These are phyloP conservation scores for Silurus lanzhouensis DNA, from an alignment of 2,797 vertebrate species.

Conservation along the genomic window DNA sequence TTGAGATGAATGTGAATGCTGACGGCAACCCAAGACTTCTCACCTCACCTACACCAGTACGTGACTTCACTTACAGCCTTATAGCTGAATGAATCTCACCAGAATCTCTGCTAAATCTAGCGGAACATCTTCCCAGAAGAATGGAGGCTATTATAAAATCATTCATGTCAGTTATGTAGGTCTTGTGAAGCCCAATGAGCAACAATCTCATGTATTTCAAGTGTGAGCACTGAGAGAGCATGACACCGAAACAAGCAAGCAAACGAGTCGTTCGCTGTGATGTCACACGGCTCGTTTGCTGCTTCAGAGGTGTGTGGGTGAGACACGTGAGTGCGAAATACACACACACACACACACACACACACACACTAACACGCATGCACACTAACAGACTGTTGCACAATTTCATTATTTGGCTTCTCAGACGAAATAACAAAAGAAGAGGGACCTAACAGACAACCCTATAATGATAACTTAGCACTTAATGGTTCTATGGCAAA, in stretches of 20 bases:
- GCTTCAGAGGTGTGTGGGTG: constrained; percentile 37
- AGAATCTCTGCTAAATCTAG: no score
- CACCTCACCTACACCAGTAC: no score
- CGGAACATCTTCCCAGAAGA: no score
- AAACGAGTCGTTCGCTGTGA: constrained; percentile 32
- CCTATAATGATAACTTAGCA: neutral
- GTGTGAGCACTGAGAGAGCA: constrained; percentile 9
- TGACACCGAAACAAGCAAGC: neutral
- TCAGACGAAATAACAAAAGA: neutral
- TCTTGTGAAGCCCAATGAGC: neutral
- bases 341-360: constrained; percentile 22
- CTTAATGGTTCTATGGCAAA: neutral
- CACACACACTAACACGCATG: constrained; percentile 25
- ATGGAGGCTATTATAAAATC: no score
- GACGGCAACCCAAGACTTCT: no score
- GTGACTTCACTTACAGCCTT: no score
- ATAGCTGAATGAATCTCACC: no score
- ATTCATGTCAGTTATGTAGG: neutral
- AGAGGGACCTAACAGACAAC: neutral
- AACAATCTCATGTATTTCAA: neutral
- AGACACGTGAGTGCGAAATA: constrained; percentile 35
- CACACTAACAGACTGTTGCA: neutral
- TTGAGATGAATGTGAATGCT: no score
- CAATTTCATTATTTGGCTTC: neutral
- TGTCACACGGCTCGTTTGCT: constrained; percentile 45